Base-by-base conservation (phyloP, 2,888 invertebrate genomes). In the Andrena praecox region DNA sequence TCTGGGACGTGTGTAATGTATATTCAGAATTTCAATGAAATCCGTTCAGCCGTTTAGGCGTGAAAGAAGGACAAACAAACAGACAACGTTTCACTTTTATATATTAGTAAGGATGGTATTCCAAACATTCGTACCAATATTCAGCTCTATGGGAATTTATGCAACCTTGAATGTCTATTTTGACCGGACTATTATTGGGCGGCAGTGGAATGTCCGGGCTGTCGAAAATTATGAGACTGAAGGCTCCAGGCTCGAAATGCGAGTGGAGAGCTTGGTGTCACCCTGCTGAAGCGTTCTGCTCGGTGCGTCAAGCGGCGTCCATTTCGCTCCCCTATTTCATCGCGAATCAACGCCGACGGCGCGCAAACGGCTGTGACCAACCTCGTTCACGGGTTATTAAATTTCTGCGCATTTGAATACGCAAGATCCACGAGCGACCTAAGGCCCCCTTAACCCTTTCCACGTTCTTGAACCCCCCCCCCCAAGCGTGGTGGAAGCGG, bases 371-470 rank as follows among this genome's bases (percentile, higher is more conserved):
- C 56, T 81, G 77, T 82, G 68, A 80, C 79, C 72, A 60, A 29
- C 52, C 67, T 79, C 76, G 64, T 89, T 90, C 85, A 90, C 86
- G 90, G 87, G 79, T 77, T 87, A 89, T 90, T 89, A 89, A 90
- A 89, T 88, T 85, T 77, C 60, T 64, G 52, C n/a, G 52, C 7
- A 52, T 76, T 75, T 64, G 69, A 75, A 62, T 62, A 60, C 60
- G 60, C 48, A 50, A 60, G 68, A 69, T 50, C 33, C 74, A 59
- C 74, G 66, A 35, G n/a, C 10, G 12, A 10, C 16, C 20, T 12
- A 1, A 29, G 16, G 20, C 3, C 33, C 27, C 5, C 24, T 16
- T 4, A 8, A 6, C 24, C 20, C 10, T 59, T 35, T 35, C 16
- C 16, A 42, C 16, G 42, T 12, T 42, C 42, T 42, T 16, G 16